These are phyloP conservation scores for Oryctolagus cuniculus DNA, from an alignment of 2,113 vertebrate species.

Conservation along the genomic window DNA sequence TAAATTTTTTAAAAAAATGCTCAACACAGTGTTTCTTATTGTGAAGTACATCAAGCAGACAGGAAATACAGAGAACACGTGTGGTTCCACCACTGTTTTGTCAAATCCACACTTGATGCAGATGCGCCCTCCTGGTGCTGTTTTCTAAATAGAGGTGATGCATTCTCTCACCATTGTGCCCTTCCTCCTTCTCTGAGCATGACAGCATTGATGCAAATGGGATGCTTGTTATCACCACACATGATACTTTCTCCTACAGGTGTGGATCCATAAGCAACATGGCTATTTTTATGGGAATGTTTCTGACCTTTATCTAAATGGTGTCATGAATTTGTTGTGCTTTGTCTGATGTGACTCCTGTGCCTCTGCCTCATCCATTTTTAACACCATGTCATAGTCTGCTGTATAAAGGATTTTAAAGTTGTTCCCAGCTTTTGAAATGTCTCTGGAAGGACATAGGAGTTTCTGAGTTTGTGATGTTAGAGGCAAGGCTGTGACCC, in stretches of 20 bases:
- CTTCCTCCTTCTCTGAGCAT: not conserved
- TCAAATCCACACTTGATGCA: not conserved
- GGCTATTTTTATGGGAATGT: not conserved
- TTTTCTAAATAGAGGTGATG: not conserved
- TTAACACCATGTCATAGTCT: not conserved
- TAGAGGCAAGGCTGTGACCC: no score
- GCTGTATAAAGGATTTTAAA: not conserved
- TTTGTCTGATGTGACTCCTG: not conserved
- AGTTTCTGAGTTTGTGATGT: not conserved
- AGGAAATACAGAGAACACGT: not conserved
- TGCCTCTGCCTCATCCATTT: not conserved
- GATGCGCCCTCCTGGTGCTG: not conserved
- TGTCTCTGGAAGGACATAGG: not conserved
- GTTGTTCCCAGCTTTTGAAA: not conserved
- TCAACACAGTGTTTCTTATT: not conserved
- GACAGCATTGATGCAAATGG: not conserved
- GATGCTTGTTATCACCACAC: not conserved
- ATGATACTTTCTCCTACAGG: not conserved
- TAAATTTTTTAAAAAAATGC: no score
- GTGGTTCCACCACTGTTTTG: not conserved
- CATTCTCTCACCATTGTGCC: no score
- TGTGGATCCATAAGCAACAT: not conserved
- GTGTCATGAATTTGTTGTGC: not conserved
- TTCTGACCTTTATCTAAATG: not conserved
- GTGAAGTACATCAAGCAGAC: not conserved